Evolutionary conservation across 2,888 invertebrate species (phyloP), one percentile per base, ranked within the genome.

Genomic region (Ceratothoa steindachneri): DNA sequence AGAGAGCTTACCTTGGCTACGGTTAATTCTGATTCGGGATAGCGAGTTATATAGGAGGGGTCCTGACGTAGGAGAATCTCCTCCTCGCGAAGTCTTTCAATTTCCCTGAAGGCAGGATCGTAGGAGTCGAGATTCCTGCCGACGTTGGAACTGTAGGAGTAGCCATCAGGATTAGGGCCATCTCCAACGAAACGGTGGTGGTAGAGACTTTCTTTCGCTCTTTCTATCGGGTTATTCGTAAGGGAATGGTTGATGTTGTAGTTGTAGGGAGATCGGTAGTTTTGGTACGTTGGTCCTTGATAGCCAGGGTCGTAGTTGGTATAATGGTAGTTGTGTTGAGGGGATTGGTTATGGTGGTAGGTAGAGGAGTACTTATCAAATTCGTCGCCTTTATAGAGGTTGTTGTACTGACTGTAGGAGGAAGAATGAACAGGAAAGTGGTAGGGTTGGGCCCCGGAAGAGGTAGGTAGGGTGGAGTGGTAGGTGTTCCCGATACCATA

Each of bases 1-100:
- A n/a, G n/a, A n/a, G 27, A 60, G 12, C 60, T 24, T 60, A 60
- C 60, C 24, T 60, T 60, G n/a, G 60, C 60, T 60, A 24, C 60
- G 12, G 60, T 24, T 1, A 60, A 24, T 60, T 60, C 60, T 12
- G 60, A n/a, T 60, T 60, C 60, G 2, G 60, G 24, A 60, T 60
- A 60, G 12, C 22, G 19, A 19, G 7, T 5, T 55, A 55, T 12
- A 55, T 55, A 55, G 24, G 15, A 5, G 7, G 55, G 19, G 5
- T 55, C 55, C 55, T 55, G 55, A 12, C 55, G 55, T 19, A 55
- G 19, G 19, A 55, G 55, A 7, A 12, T 12, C 19, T 55, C 55
- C 55, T 55, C 55, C 24, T 55, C 55, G 5, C 55, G 55, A 7
- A 55, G 19, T 55, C 55, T 12, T 22, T 55, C 55, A 7, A 22